These are phyloP conservation scores for Chiloscyllium plagiosum DNA, from an alignment of 2,113 vertebrate species.

Conservation along the genomic window DNA sequence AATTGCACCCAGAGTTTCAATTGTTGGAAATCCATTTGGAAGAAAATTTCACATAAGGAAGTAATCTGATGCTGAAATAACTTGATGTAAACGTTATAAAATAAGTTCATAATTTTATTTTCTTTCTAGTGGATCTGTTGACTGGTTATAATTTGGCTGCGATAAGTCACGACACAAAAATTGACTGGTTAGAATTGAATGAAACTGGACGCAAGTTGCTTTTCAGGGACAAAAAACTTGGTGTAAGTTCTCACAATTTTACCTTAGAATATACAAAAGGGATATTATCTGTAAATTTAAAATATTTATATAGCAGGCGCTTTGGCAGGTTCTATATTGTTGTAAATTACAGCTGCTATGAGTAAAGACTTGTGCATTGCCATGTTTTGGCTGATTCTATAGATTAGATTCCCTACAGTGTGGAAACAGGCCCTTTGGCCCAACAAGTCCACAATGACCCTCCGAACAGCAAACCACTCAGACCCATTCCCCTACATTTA, in stretches of 20 bases:
- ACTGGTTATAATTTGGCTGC: constrained; percentile 71
- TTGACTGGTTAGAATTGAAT: constrained; percentile 94
- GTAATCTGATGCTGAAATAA: neutral
- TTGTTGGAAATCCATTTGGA: neutral
- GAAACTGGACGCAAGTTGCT: constrained; percentile 89
- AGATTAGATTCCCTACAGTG: too few relatives aligned
- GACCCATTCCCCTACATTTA: too few relatives aligned
- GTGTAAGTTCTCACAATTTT: constrained; percentile 58
- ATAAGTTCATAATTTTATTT: neutral
- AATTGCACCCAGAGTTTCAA: neutral
- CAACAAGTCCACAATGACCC: too few relatives aligned
- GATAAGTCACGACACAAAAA: constrained; percentile 79
- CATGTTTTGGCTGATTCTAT: neutral
- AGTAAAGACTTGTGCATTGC: neutral
- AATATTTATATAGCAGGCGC: neutral
- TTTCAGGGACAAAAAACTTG: constrained; percentile 90
- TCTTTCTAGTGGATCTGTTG: constrained; percentile 73
- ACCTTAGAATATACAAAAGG: neutral
- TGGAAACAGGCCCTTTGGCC: too few relatives aligned
- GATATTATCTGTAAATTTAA: neutral
- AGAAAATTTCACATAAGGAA: neutral
- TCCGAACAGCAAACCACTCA: too few relatives aligned
- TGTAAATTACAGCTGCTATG: neutral
- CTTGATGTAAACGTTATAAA: neutral
- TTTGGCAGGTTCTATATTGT: neutral